A percentile compares a stretch with the other conserved stretches of the same genome.
phyloP scores from a whole-genome alignment of 2,888 invertebrate genomes.

The Eupelmus urozonus region DNA sequence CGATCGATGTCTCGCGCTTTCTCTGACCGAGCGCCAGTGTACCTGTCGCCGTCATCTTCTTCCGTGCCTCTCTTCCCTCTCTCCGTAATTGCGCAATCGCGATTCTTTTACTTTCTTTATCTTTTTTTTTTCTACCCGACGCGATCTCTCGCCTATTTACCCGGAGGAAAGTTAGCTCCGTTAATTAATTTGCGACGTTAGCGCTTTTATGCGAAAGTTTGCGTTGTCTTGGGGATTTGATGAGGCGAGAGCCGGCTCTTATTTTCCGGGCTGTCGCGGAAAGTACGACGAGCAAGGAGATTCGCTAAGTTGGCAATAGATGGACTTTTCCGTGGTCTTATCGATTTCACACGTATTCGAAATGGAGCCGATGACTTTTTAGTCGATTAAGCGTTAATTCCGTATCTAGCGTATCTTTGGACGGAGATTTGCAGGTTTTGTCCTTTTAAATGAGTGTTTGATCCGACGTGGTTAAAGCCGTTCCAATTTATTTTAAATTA shows the following conservation, averaged over 20 bases:
- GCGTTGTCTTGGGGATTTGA: slow-evolving; percentile 15
- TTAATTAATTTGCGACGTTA: slow-evolving; percentile 40
- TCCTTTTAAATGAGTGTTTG: no score
- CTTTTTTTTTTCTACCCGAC: slow-evolving; percentile 8
- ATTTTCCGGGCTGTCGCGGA: not conserved
- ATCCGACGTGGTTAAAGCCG: no score
- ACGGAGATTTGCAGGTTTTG: not conserved
- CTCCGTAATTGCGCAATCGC: slow-evolving; percentile 48
- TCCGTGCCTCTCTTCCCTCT: not conserved
- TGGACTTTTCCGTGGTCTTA: slow-evolving; percentile 21
- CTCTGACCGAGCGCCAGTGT: not conserved
- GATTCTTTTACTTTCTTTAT: slow-evolving; percentile 25
- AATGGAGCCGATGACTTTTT: not conserved
- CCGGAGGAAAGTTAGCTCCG: slow-evolving; percentile 9
- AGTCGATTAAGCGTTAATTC: not conserved
- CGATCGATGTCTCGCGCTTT: slow-evolving; percentile 48
- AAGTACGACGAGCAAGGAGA: not conserved
- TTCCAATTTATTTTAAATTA: no score
- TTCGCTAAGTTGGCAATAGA: not conserved
- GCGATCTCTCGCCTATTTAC: slow-evolving; percentile 24
- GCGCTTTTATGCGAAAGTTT: slow-evolving; percentile 30
- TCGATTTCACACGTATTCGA: slow-evolving; percentile 22
- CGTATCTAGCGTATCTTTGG: no score
- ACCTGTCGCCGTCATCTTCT: not conserved
- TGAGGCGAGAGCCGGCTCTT: not conserved